These are phyloP conservation scores for Neocrepidodera transversa DNA, from an alignment of 2,888 invertebrate genomes.

Conservation along the genomic window DNA sequence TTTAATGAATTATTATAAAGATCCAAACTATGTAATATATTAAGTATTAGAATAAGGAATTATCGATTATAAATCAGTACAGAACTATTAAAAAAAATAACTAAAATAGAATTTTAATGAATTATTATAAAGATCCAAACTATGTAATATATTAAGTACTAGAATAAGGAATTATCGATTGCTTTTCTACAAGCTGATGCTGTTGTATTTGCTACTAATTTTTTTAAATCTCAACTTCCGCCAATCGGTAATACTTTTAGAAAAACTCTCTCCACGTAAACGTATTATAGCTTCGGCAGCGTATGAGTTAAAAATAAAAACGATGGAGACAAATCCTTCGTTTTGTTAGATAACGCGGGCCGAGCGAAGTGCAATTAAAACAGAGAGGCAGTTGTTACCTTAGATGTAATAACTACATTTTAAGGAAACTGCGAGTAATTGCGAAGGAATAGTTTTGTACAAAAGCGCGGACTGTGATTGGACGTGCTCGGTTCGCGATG, in stretches of 20 bases:
- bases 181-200: no score
- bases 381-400: slow-evolving; percentile 38
- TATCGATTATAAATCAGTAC: no score
- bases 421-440: slow-evolving; percentile 48
- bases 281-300: background rate
- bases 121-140: no score
- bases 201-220: background rate
- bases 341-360: slow-evolving; percentile 38
- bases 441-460: slow-evolving; percentile 43
- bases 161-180: no score
- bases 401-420: slow-evolving; percentile 50
- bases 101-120: no score
- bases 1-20: no score
- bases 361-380: slow-evolving; percentile 44
- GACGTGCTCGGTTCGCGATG: slow-evolving; percentile 48
- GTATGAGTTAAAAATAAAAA: slow-evolving; percentile 3
- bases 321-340: slow-evolving; percentile 16
- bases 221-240: slow-evolving; percentile 2
- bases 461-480: slow-evolving; percentile 50
- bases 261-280: slow-evolving; percentile 1
- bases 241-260: background rate
- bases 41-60: no score
- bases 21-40: no score
- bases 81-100: no score
- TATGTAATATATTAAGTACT: no score